Conservation (phyloP, 2,888 invertebrate species). For the Melolontha melolontha region DNA sequence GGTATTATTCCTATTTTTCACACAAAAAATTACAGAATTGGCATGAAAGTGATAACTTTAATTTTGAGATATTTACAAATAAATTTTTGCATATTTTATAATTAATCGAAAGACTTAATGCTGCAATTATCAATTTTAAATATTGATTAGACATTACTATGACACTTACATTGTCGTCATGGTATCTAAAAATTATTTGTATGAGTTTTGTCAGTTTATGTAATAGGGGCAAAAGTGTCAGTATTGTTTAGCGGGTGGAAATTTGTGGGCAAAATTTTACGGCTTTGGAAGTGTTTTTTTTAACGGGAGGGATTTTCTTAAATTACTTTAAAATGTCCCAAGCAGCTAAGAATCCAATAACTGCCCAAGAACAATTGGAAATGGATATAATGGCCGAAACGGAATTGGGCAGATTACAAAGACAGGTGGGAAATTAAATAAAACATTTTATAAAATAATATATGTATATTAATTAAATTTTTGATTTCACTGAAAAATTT, state of each 20-base stretch:
- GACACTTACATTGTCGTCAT: constrained; percentile 2
- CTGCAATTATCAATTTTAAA: too few species aligned
- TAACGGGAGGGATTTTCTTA: not conserved
- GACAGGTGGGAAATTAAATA: constrained; percentile 70
- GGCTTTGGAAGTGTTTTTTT: constrained; percentile 4
- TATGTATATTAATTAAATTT: not conserved
- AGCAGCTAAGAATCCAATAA: constrained; percentile 53
- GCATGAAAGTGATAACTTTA: too few species aligned
- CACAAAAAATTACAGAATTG: too few species aligned
- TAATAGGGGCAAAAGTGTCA: constrained; percentile 16
- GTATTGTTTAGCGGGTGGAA: constrained; percentile 9
- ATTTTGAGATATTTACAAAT: too few species aligned
- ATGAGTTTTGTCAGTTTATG: constrained; percentile 5
- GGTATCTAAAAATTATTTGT: not conserved
- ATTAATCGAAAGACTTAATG: too few species aligned
- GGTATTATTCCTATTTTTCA: too few species aligned
- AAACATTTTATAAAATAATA: not conserved
- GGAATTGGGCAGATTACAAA: constrained; percentile 80
- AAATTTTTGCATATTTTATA: too few species aligned
- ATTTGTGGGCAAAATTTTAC: constrained; percentile 4
- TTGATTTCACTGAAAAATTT: not conserved
- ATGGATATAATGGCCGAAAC: constrained; percentile 83
- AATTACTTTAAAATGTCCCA: constrained; percentile 34
- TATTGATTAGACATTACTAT: constrained; percentile 14
- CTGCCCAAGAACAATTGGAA: constrained; percentile 74